Conservation (phyloP, 2,113 vertebrate genomes). For the Austrofundulus limnaeus region DNA sequence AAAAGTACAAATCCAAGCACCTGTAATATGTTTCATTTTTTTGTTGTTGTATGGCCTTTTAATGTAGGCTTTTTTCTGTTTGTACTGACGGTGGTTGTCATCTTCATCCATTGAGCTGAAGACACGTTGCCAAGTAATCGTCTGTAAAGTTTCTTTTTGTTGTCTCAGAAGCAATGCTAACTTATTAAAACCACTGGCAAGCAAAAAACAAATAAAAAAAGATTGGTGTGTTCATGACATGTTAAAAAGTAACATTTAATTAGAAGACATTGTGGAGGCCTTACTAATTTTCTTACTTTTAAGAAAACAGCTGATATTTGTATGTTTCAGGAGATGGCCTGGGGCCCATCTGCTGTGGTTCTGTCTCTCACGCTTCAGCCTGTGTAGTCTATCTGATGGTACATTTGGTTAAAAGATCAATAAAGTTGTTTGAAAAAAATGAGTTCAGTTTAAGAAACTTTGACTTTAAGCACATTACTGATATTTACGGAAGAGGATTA, state of each 20-base stretch:
- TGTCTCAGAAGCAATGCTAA: constrained; percentile 71
- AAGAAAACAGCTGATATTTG: constrained; percentile 68
- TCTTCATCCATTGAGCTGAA: constrained; percentile 62
- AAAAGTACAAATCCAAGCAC: constrained; percentile 71
- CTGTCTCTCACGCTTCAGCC: constrained; percentile 73
- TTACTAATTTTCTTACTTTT: constrained; percentile 82
- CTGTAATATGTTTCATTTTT: constrained; percentile 72
- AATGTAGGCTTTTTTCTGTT: constrained; percentile 70
- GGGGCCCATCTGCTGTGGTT: constrained; percentile 56
- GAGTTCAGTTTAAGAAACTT: constrained; percentile 13
- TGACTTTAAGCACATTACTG: constrained; percentile 5
- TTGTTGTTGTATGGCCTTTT: constrained; percentile 73
- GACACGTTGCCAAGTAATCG: constrained; percentile 77
- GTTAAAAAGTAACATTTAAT: constrained; percentile 68
- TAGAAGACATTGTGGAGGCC: constrained; percentile 79
- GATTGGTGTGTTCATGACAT: constrained; percentile 74
- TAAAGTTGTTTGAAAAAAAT: constrained; percentile 81
- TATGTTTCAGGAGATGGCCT: constrained; percentile 65
- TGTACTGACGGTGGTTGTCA: constrained; percentile 74
- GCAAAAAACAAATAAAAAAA: constrained; percentile 52
- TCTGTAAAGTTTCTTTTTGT: constrained; percentile 71
- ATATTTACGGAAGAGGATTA: no score
- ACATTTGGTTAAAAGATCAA: constrained; percentile 81
- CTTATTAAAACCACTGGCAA: constrained; percentile 65
- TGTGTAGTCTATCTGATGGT: constrained; percentile 80